These are phyloP conservation scores for Pygocentrus nattereri DNA, from an alignment of 2,797 vertebrate genomes.

Conservation along the genomic window DNA sequence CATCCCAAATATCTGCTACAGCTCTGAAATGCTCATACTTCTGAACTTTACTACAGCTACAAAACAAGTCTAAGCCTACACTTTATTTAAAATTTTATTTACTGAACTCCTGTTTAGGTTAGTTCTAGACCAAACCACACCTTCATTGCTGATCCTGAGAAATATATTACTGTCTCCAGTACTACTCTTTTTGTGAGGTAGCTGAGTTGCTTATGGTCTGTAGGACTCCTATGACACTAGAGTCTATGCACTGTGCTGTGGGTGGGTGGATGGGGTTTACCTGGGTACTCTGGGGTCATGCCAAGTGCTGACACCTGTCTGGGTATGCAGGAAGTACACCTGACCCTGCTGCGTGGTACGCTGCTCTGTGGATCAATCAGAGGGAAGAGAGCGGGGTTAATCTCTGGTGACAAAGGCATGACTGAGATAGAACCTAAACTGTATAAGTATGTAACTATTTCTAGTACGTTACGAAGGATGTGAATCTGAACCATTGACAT, in stretches of 20 bases:
- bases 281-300: slow-evolving; percentile 96
- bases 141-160: no score
- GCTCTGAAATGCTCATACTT: neutral
- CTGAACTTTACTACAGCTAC: neutral
- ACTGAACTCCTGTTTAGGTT: neutral
- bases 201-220: no score
- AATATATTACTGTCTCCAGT: no score
- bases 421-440: neutral
- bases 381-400: neutral
- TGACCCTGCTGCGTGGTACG: slow-evolving; percentile 98
- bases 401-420: neutral
- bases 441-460: neutral
- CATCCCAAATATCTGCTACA: neutral
- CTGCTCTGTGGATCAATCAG: slow-evolving; percentile 85
- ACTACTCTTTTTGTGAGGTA: neutral
- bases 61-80: neutral
- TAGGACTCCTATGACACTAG: neutral
- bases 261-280: slow-evolving; percentile 69
- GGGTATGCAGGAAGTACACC: slow-evolving; percentile 98
- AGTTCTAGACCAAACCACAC: neutral
- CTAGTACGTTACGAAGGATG: neutral
- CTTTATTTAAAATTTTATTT: neutral
- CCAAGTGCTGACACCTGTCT: slow-evolving; percentile 99
- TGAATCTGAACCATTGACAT: neutral
- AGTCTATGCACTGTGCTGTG: neutral